Percentiles rank a stretch among this genome's conserved stretches.
Evolutionary conservation across 2,888 invertebrate species (phyloP).

Genomic region (Athrips mouffetella): DNA sequence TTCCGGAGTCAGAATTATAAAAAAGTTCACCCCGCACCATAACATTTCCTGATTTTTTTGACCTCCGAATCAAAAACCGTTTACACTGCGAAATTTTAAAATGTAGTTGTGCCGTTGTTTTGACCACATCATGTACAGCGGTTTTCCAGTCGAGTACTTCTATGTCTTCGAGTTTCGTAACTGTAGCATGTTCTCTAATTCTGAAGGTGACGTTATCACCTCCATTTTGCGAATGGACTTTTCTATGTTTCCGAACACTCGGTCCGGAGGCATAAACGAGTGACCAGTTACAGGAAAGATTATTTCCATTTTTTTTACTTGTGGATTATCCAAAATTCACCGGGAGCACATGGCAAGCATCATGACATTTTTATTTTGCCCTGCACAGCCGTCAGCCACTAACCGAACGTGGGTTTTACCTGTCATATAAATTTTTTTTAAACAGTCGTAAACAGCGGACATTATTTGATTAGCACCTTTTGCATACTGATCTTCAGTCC

Average conservation of each 20-base stretch:
- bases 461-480: conserved; percentile 40
- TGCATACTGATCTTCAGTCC: conserved; percentile 33
- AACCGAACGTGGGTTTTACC: conserved; percentile 26
- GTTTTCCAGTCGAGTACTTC: conserved; percentile 24
- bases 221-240: conserved; percentile 12
- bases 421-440: conserved; percentile 12
- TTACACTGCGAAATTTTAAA: conserved; percentile 22
- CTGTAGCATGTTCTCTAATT: conserved; percentile 19
- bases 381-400: conserved; percentile 36
- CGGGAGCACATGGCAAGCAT: conserved; percentile 19
- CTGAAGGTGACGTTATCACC: conserved; percentile 4
- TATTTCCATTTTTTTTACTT: conserved; percentile 25
- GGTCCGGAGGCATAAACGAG: conserved; percentile 33
- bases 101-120: conserved; percentile 22
- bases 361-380: conserved; percentile 36
- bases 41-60: conserved; percentile 22
- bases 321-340: conserved; percentile 22
- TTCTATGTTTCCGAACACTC: conserved; percentile 27
- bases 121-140: conserved; percentile 15
- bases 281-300: conserved; percentile 33
- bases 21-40: conserved; percentile 22
- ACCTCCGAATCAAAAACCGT: conserved; percentile 17
- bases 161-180: conserved; percentile 15
- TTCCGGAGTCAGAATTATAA: conserved; percentile 18
- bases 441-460: conserved; percentile 31